Conservation (phyloP, 2,797 vertebrate genomes). For the Phylloscopus collybita region DNA sequence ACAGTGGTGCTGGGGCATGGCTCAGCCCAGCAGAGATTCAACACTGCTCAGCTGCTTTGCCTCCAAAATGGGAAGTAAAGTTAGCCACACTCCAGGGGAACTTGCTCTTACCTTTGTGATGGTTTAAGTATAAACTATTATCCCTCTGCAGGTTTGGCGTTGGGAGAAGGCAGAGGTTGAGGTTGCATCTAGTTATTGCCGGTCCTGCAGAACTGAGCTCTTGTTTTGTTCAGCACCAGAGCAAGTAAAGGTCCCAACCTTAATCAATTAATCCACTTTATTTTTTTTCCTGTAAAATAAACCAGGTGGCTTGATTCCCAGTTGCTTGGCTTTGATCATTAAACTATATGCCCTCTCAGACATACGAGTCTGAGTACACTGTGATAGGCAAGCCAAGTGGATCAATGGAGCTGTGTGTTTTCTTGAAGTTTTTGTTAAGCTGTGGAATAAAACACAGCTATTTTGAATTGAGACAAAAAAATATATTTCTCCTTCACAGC, state of each 20-base stretch:
- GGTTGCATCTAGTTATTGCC: not conserved
- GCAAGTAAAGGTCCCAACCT: not conserved
- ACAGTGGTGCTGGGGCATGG: rapidly evolving
- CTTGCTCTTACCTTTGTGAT: not conserved
- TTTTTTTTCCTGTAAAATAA: not conserved
- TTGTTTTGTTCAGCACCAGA: not conserved
- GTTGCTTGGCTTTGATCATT: constrained; percentile 16
- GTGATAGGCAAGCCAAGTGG: not conserved
- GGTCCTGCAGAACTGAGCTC: not conserved
- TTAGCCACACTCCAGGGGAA: not conserved
- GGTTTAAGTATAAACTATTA: not conserved
- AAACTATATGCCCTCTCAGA: not conserved
- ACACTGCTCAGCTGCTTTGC: not conserved
- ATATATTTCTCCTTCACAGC: not conserved
- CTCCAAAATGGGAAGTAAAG: not conserved
- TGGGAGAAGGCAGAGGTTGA: not conserved
- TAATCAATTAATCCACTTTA: not conserved
- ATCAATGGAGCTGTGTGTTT: constrained; percentile 34
- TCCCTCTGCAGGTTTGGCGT: not conserved
- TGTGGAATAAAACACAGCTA: constrained; percentile 19
- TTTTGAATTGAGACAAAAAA: not conserved
- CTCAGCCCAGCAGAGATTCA: not conserved
- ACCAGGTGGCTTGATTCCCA: constrained; percentile 18
- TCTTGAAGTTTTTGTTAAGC: not conserved
- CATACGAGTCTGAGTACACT: not conserved